Evolutionary conservation across 2,797 vertebrate species (phyloP).

Genomic region (Manis crassicaudata): DNA sequence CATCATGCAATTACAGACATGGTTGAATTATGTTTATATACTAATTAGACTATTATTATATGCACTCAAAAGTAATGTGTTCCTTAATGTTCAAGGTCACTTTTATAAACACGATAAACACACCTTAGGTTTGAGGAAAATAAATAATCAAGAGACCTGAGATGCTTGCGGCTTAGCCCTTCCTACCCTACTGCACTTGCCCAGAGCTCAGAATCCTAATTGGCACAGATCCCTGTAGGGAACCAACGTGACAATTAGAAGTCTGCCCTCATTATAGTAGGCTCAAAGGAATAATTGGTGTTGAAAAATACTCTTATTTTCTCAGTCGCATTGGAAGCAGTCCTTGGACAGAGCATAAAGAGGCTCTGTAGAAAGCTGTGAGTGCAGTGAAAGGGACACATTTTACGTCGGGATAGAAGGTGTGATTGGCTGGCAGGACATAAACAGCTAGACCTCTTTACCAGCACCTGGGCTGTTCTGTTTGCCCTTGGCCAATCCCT

Average conservation of each 20-base stretch:
- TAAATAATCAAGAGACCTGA: not conserved
- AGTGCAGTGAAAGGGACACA: not conserved
- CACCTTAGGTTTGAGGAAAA: not conserved
- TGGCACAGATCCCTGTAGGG: conserved; percentile 83
- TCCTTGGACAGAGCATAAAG: conserved; percentile 46
- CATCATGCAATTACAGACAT: not conserved
- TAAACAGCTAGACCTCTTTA: not conserved
- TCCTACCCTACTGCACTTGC: not conserved
- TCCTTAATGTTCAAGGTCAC: not conserved
- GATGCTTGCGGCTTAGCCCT: not conserved
- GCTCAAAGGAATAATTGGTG: conserved; percentile 80
- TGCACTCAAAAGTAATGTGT: not conserved
- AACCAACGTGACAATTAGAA: conserved; percentile 81
- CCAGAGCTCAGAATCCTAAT: conserved; percentile 74
- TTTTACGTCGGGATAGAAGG: not conserved
- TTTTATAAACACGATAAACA: not conserved
- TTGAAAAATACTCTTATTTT: conserved; percentile 81
- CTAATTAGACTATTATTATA: not conserved
- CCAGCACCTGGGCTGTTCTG: not conserved
- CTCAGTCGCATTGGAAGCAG: conserved; percentile 73
- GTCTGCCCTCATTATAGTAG: conserved; percentile 83
- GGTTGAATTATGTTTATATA: not conserved
- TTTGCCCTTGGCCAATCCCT: not conserved
- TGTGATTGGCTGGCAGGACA: not conserved
- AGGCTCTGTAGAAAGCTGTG: conserved; percentile 20